Conservation (phyloP, 2,888 invertebrate genomes). For the Carterocephalus palaemon region DNA sequence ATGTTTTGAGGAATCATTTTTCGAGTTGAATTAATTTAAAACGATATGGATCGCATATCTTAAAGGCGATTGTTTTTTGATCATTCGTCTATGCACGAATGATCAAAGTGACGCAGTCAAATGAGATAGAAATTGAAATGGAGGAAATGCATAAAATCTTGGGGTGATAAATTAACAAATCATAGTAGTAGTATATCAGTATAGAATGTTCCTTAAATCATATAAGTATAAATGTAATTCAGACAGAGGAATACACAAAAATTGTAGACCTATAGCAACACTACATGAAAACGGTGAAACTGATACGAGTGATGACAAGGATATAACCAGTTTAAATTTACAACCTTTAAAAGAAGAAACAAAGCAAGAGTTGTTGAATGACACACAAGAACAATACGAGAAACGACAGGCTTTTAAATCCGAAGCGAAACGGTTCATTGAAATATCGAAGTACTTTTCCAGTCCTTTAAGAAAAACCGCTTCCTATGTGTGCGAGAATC, state of each 20-base stretch:
- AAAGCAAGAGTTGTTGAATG: constrained; percentile 42
- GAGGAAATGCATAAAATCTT: too few species aligned
- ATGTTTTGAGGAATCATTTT: too few species aligned
- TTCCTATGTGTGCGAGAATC: constrained; percentile 61
- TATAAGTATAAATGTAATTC: background rate
- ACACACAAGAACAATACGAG: constrained; percentile 36
- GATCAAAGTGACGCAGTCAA: too few species aligned
- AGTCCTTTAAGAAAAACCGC: constrained; percentile 63
- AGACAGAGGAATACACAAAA: constrained; percentile 4
- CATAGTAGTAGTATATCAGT: too few species aligned
- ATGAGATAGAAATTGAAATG: too few species aligned
- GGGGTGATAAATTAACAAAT: too few species aligned
- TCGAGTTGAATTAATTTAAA: too few species aligned
- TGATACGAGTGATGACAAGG: background rate
- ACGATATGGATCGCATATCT: too few species aligned
- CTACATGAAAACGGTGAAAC: background rate
- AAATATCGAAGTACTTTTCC: constrained; percentile 68
- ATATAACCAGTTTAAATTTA: constrained; percentile 3
- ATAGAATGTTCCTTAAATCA: constrained; percentile 4
- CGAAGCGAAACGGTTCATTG: constrained; percentile 61
- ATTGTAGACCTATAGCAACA: background rate
- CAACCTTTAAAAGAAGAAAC: constrained; percentile 39
- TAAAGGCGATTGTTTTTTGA: too few species aligned
- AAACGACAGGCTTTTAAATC: constrained; percentile 45
- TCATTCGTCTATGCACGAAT: too few species aligned